A percentile compares a stretch with the other conserved stretches of the same genome.
Evolutionary conservation across 1,140 invertebrate genomes (phyloP).

Genomic region (Aphis craccivora): DNA sequence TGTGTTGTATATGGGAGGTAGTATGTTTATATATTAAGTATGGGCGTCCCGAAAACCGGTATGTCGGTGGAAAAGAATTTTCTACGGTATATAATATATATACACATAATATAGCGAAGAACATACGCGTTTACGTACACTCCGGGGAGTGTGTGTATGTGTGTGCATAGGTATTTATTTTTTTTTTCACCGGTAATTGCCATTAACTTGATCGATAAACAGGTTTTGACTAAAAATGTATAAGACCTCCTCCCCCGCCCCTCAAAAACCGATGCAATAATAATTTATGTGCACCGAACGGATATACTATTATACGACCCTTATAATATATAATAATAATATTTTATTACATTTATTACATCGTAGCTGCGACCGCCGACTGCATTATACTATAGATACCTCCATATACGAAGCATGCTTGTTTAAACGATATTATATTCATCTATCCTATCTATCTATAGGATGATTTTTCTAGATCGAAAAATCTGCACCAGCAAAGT

Average conservation of each 20-base stretch:
- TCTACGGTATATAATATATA: not conserved
- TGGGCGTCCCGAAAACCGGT: constrained; percentile 42
- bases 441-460: too few relatives aligned
- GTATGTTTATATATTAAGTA: not conserved
- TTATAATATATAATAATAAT: constrained; percentile 22
- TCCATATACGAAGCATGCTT: not conserved
- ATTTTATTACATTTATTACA: not conserved
- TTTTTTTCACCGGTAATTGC: constrained; percentile 32
- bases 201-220: constrained; percentile 25
- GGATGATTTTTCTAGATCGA: not conserved
- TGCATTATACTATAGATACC: not conserved
- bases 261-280: not conserved
- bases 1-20: not conserved
- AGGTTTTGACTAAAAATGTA: constrained; percentile 30
- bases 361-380: not conserved
- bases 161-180: constrained; percentile 21
- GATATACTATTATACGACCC: not conserved
- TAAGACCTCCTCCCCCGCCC: not conserved
- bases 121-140: not conserved
- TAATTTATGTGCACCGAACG: constrained; percentile 29
- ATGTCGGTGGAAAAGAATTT: constrained; percentile 37
- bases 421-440: not conserved
- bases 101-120: not conserved
- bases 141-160: not conserved
- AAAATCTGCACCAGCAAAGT: not conserved